phyloP scores from a whole-genome alignment of 2,113 vertebrate species.

The Gallinago jamesoni region DNA sequence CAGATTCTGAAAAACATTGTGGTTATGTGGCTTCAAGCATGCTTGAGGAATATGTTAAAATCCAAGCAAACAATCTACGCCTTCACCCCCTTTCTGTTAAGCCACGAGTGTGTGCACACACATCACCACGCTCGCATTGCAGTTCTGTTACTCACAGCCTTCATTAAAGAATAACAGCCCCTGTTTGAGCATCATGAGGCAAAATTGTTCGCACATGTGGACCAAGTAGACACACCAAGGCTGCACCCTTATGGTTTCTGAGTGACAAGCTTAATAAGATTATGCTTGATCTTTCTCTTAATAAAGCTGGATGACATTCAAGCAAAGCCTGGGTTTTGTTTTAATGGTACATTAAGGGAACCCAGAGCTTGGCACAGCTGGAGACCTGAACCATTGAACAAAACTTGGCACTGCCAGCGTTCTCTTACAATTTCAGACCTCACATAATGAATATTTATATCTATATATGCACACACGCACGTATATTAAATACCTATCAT shows the following conservation, averaged over 20 bases:
- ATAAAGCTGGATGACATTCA: constrained; percentile 65
- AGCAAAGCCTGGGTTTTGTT: constrained; percentile 43
- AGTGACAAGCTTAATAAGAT: constrained; percentile 67
- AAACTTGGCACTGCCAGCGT: constrained; percentile 51
- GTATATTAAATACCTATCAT: constrained; percentile 55
- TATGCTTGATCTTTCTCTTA: constrained; percentile 59
- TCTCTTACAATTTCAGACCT: not conserved
- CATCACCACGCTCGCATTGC: not conserved
- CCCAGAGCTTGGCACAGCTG: constrained; percentile 51
- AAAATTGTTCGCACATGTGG: constrained; percentile 54
- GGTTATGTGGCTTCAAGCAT: not conserved
- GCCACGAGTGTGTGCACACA: not conserved
- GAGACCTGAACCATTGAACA: constrained; percentile 5
- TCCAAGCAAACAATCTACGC: constrained; percentile 14
- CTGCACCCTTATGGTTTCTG: constrained; percentile 43
- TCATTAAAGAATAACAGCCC: constrained; percentile 48
- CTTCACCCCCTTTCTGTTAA: not conserved
- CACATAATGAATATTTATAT: constrained; percentile 63
- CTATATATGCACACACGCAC: not conserved
- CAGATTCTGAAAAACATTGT: constrained; percentile 24
- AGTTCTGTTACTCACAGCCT: constrained; percentile 10
- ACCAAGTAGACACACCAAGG: constrained; percentile 26
- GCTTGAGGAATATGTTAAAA: constrained; percentile 21
- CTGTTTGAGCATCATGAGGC: constrained; percentile 6
- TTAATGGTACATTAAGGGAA: constrained; percentile 44